Conservation (phyloP, 2,797 vertebrate genomes). For the Steatocranus sp. region DNA sequence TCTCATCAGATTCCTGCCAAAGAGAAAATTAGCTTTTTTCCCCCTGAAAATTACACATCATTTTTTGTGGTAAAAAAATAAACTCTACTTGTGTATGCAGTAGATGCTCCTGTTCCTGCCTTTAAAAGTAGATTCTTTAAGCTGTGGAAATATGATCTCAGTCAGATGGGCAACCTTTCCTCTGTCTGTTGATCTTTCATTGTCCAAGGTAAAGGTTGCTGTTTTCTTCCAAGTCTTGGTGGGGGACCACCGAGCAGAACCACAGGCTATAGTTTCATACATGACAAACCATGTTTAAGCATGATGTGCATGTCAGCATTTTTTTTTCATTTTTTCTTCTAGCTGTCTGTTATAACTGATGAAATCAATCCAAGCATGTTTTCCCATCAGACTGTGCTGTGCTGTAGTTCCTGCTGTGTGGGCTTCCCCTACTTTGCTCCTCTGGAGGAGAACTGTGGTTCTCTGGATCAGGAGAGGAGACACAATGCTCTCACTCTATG, state of each 20-base stretch:
- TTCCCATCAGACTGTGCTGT: constrained; percentile 40
- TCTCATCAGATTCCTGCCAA: background rate
- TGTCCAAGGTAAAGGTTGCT: constrained; percentile 26
- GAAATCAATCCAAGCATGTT: constrained; percentile 55
- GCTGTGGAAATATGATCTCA: constrained; percentile 16
- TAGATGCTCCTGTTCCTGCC: background rate
- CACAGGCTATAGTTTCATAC: constrained; percentile 41
- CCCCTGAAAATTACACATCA: background rate
- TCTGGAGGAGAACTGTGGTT: constrained; percentile 17
- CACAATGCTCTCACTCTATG: constrained; percentile 31
- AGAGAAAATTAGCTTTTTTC: background rate
- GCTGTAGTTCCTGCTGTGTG: constrained; percentile 64
- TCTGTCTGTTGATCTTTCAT: constrained; percentile 25
- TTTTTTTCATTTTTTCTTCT: constrained; percentile 22
- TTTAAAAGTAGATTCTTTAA: constrained; percentile 11
- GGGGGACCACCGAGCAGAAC: constrained; percentile 36
- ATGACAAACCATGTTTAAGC: constrained; percentile 44
- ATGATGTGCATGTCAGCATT: constrained; percentile 26
- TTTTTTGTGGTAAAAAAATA: accelerated
- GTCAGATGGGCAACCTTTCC: constrained; percentile 4
- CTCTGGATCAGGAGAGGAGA: constrained; percentile 43
- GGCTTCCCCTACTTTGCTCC: constrained; percentile 54
- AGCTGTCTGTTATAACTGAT: constrained; percentile 49
- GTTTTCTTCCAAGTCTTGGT: constrained; percentile 20
- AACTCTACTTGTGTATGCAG: background rate